These are phyloP conservation scores for Drosophila teissieri DNA, from an alignment of 1,140 invertebrate species.

Conservation along the genomic window DNA sequence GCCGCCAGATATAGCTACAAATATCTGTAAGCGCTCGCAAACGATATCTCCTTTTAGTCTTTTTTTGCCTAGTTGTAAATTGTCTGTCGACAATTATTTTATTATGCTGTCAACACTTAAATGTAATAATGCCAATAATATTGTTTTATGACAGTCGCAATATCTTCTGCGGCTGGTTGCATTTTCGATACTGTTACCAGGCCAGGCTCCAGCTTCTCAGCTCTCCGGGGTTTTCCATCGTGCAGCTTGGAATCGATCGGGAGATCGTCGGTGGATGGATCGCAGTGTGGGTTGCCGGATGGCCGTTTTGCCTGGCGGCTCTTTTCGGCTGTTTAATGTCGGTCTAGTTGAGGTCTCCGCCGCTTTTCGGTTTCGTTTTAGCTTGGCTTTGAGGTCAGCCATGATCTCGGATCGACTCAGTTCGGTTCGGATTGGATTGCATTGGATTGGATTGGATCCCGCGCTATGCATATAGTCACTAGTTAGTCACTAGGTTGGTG, in stretches of 20 bases:
- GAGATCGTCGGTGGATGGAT: slow-evolving; percentile 52
- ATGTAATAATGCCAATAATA: slow-evolving; percentile 84
- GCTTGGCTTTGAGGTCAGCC: slow-evolving; percentile 73
- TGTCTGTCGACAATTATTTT: slow-evolving; percentile 85
- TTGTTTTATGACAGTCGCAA: slow-evolving; percentile 84
- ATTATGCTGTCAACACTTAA: slow-evolving; percentile 85
- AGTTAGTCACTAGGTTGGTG: slow-evolving; percentile 43
- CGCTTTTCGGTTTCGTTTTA: slow-evolving; percentile 50
- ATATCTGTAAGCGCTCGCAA: slow-evolving; percentile 27
- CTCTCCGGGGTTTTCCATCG: slow-evolving; percentile 35
- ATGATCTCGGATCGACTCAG: slow-evolving; percentile 51
- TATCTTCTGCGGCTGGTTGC: slow-evolving; percentile 63
- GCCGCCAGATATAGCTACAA: slow-evolving; percentile 15
- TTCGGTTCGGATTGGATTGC: slow-evolving; percentile 15
- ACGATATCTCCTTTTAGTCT: slow-evolving; percentile 39
- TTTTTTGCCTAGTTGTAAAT: slow-evolving; percentile 53
- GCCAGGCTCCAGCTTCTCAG: slow-evolving; percentile 4
- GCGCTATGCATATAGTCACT: slow-evolving; percentile 40
- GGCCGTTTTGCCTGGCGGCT: slow-evolving; percentile 31
- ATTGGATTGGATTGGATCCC: slow-evolving; percentile 39
- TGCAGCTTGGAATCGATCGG: slow-evolving; percentile 72
- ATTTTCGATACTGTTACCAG: slow-evolving; percentile 53
- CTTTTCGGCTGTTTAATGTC: slow-evolving; percentile 50
- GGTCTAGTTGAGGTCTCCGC: slow-evolving; percentile 54
- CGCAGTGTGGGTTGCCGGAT: slow-evolving; percentile 64